Percentiles rank a stretch among this genome's conserved stretches.
Evolutionary conservation across 92 coral and sea anemone genomes (phyloP).

Genomic region (Metridium senile): DNA sequence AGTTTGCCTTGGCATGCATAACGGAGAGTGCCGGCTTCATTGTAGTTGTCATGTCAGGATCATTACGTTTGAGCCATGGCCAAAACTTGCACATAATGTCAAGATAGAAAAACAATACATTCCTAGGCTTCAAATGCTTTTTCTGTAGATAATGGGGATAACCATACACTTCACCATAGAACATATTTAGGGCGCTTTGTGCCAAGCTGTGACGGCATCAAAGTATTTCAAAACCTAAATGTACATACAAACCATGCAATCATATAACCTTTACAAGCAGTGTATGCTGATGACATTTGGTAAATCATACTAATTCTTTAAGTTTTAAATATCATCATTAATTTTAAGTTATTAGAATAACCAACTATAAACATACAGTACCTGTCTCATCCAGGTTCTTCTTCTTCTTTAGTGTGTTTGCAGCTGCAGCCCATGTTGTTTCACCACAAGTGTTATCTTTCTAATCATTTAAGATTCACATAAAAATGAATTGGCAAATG

Average conservation of each 20-base stretch:
- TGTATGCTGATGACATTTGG: too few relatives aligned
- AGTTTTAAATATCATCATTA: too few relatives aligned
- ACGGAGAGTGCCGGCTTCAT: slow-evolving; percentile 55
- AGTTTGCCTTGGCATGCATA: slow-evolving; percentile 57
- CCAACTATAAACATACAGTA: too few relatives aligned
- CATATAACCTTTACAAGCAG: too few relatives aligned
- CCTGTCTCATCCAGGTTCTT: slow-evolving; percentile 36
- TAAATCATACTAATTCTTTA: too few relatives aligned
- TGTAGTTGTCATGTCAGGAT: slow-evolving; percentile 16
- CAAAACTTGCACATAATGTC: slow-evolving; percentile 44
- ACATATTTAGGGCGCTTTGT: slow-evolving; percentile 52
- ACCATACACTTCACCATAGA: slow-evolving; percentile 49
- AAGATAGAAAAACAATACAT: slow-evolving; percentile 31
- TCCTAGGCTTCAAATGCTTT: slow-evolving; percentile 20
- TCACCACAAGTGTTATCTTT: slow-evolving; percentile 45
- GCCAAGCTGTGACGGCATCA: slow-evolving; percentile 44
- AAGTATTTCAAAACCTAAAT: slow-evolving; percentile 37
- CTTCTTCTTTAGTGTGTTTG: slow-evolving; percentile 39
- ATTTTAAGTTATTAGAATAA: too few relatives aligned
- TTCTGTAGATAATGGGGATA: slow-evolving; percentile 48
- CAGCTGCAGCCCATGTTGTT: slow-evolving; percentile 37
- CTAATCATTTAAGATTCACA: slow-evolving; percentile 8
- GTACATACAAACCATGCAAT: too few relatives aligned
- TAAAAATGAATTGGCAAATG: too few relatives aligned
- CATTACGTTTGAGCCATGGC: slow-evolving; percentile 44